These are phyloP conservation scores for Choristoneura rosaceana DNA, from an alignment of 2,888 invertebrate species.

Conservation along the genomic window DNA sequence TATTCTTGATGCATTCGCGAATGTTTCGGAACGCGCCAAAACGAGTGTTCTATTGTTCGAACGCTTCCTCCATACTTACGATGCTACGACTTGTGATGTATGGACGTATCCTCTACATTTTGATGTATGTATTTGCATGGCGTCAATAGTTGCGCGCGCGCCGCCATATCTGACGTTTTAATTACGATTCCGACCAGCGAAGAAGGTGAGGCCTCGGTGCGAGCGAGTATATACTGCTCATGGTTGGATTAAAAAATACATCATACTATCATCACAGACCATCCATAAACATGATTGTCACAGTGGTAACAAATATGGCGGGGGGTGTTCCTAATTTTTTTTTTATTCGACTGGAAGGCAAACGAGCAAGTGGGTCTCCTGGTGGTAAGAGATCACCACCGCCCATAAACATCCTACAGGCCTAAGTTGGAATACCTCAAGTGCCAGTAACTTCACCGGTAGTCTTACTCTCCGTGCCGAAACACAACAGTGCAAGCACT, in stretches of 20 bases:
- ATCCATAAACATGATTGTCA: no score
- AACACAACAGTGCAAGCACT: no score
- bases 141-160: slow-evolving; percentile 62
- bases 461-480: no score
- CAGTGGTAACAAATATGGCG: no score
- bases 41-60: slow-evolving; percentile 37
- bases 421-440: no score
- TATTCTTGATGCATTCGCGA: slow-evolving; percentile 25
- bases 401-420: no score
- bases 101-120: slow-evolving; percentile 9
- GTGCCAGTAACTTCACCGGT: no score
- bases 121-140: slow-evolving; percentile 57
- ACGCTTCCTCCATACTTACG: slow-evolving; percentile 35
- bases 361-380: no score
- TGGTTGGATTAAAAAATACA: neutral
- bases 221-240: slow-evolving; percentile 30
- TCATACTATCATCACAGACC: no score
- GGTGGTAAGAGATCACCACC: no score
- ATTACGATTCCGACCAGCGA: slow-evolving; percentile 72
- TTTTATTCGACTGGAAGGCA: no score
- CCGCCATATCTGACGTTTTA: slow-evolving; percentile 79
- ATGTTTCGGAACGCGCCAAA: slow-evolving; percentile 25
- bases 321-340: no score
- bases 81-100: slow-evolving; percentile 11
- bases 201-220: slow-evolving; percentile 46